Evolutionary conservation across 2,888 invertebrate species (phyloP), one percentile per base, ranked within the genome.

Genomic region (Stenolophus ochropezus): DNA sequence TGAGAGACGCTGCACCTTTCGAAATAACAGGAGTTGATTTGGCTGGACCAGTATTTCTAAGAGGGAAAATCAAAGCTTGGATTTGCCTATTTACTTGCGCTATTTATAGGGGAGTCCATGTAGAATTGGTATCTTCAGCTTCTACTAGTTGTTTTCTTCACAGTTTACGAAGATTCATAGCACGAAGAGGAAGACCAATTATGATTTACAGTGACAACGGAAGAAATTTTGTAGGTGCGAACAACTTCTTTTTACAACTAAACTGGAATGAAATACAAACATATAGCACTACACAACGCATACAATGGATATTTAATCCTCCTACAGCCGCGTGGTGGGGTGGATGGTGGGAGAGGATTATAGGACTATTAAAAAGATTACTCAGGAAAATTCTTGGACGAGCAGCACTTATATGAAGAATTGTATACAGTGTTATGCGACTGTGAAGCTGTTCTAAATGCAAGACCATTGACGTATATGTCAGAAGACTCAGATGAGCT

Each of bases 291-390:
- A 14, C 49, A n/a, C 18, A 80, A 49, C 53, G 76, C 16, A 85
- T 86, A 18, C 27, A 58, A 14, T 85, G 85, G 86, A 82, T 82
- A 11, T 89, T 88, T 82, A 89, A 86, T 75, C 86, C 87, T 2
- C 87, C 87, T 4, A 82, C 84, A 0, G 86, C 88, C 5, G 84
- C 89, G 1, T 89, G 89, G 88, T 87, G 87, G n/a, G n/a, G n/a
- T n/a, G n/a, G n/a, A n/a, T n/a, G n/a, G n/a, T n/a, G n/a, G n/a
- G n/a, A n/a, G n/a, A n/a, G n/a, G n/a, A n/a, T n/a, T n/a, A n/a
- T n/a, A n/a, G n/a, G n/a, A n/a, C n/a, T n/a, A n/a, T n/a, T 88
- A 0, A 89, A 89, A 83, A 73, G 81, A 11, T 78, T 87, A 11
- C 73, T 89, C 11, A 82, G 85, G 11, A 84, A 85, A 78, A 83